Percentiles rank a stretch among this genome's conserved stretches.
These are phyloP conservation scores for Nasonia longicornis DNA, from an alignment of 1,140 invertebrate species.

Conservation along the genomic window DNA sequence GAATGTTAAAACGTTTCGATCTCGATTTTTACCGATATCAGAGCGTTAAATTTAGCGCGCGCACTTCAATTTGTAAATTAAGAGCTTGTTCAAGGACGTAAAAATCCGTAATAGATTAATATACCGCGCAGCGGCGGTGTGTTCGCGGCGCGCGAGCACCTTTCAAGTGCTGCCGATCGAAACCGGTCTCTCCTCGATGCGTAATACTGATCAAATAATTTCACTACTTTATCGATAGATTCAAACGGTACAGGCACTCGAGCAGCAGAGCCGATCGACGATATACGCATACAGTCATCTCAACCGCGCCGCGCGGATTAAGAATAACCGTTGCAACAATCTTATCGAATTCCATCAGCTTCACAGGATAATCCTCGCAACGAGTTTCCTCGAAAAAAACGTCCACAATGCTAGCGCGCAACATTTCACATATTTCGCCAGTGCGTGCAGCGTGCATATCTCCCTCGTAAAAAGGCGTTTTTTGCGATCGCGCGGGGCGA, in stretches of 20 bases:
- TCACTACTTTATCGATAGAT: slow-evolving; percentile 14
- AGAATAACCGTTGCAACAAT: too few species aligned
- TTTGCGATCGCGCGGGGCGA: background rate
- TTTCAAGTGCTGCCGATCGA: slow-evolving; percentile 29
- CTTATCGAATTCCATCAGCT: too few species aligned
- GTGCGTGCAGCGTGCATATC: background rate
- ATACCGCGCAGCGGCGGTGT: background rate
- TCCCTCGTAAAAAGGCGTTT: slow-evolving; percentile 22
- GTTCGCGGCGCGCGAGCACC: background rate
- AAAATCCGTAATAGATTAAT: slow-evolving; percentile 17
- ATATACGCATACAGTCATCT: too few species aligned
- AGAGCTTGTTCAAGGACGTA: background rate
- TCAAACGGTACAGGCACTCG: background rate
- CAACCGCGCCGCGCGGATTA: too few species aligned
- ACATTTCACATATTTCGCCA: background rate
- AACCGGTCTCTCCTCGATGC: slow-evolving; percentile 32
- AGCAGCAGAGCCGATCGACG: too few species aligned
- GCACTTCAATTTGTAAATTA: background rate
- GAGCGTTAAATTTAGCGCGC: background rate
- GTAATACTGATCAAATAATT: slow-evolving; percentile 21
- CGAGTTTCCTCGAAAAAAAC: background rate
- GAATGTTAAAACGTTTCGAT: background rate
- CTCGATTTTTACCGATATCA: background rate
- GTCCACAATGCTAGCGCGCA: background rate
- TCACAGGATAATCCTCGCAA: too few species aligned